Conservation (phyloP, 2,888 invertebrate species). For the Bombylius major region DNA sequence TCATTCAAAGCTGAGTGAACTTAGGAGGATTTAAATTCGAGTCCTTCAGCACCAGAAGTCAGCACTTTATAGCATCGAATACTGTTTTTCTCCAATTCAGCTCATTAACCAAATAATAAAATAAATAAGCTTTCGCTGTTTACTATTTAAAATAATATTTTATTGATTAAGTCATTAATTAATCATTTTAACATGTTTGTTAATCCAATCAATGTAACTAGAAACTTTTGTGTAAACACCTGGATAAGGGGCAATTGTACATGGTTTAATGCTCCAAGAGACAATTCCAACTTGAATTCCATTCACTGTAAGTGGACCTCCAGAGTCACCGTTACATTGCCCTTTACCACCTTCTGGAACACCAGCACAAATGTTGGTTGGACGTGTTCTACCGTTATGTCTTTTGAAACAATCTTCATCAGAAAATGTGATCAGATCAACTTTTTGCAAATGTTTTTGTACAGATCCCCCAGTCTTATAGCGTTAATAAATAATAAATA, state of each 20-base stretch:
- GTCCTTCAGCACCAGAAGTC: too few species aligned
- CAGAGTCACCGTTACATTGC: constrained; percentile 38
- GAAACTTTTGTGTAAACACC: constrained; percentile 38
- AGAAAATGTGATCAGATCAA: constrained; percentile 29
- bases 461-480: constrained; percentile 32
- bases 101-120: too few species aligned
- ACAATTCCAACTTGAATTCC: too few species aligned
- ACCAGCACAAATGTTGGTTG: constrained; percentile 37
- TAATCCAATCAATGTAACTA: constrained; percentile 30
- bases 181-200: too few species aligned
- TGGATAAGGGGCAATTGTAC: constrained; percentile 33
- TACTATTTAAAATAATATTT: too few species aligned
- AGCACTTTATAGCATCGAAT: too few species aligned
- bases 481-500: too few species aligned
- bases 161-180: too few species aligned
- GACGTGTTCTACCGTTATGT: constrained; percentile 24
- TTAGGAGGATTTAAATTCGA: too few species aligned
- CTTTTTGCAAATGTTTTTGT: constrained; percentile 31
- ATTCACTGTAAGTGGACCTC: constrained; percentile 34
- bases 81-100: too few species aligned
- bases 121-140: too few species aligned
- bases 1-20: too few species aligned
- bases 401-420: constrained; percentile 29
- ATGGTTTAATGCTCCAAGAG: constrained; percentile 39
- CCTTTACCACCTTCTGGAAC: constrained; percentile 37